phyloP scores from a whole-genome alignment of 2,888 invertebrate genomes.

The Cyaniris semiargus region DNA sequence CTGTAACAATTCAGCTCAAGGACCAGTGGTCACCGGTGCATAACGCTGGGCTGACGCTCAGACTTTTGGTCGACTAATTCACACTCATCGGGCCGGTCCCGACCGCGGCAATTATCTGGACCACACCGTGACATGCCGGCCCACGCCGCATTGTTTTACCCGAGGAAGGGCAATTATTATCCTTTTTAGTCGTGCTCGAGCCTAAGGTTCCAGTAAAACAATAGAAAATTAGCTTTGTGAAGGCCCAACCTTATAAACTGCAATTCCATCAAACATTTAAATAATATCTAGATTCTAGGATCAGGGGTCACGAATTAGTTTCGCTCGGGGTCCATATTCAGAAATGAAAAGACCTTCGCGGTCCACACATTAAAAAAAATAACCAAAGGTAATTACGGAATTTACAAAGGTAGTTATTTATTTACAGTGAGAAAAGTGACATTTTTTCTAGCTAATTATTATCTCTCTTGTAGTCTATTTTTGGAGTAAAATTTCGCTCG shows the following conservation, averaged over 20 bases:
- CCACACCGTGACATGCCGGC: constrained; percentile 53
- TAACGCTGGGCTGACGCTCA: constrained; percentile 44
- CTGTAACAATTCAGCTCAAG: constrained; percentile 57
- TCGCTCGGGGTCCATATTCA: too few relatives aligned
- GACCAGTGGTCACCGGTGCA: constrained; percentile 52
- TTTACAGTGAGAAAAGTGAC: too few relatives aligned
- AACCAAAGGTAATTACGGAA: too few relatives aligned
- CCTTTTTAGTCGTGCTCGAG: constrained; percentile 10
- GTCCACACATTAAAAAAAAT: too few relatives aligned
- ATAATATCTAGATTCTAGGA: not conserved
- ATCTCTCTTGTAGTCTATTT: too few relatives aligned
- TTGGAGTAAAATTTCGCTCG: too few relatives aligned
- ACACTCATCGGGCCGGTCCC: constrained; percentile 45
- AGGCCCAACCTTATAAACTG: not conserved
- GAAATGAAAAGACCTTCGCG: too few relatives aligned
- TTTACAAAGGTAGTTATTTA: too few relatives aligned
- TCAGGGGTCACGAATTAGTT: too few relatives aligned
- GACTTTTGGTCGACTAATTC: constrained; percentile 39
- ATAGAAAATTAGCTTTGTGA: constrained; percentile 21
- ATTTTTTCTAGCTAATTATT: too few relatives aligned
- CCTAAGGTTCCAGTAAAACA: constrained; percentile 16
- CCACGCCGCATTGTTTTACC: constrained; percentile 38
- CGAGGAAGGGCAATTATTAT: constrained; percentile 30
- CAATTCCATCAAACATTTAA: not conserved
- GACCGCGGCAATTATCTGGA: constrained; percentile 59